Base-by-base conservation (phyloP, 2,888 invertebrate genomes). In the Eilema caniola region DNA sequence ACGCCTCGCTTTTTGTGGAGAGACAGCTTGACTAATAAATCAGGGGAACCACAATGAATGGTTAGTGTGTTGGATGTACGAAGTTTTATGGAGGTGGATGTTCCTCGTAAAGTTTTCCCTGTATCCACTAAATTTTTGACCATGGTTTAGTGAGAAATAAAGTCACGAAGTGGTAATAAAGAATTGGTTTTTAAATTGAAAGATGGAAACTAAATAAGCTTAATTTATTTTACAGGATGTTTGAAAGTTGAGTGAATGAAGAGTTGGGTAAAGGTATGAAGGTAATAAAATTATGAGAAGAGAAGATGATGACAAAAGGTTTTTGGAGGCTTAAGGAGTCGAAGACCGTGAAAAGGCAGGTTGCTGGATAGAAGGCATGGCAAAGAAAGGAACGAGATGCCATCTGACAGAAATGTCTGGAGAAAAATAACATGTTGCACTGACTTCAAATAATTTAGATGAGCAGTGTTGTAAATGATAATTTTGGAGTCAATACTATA, bases 21-120 rank as follows among this genome's bases (percentile, higher is more conserved):
- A 69, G 74, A 79, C 78, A 76, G 75, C 80, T 85, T 77, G 74
- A 73, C 68, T 71, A 81, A 92, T 93, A 93, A 92, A 92, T 93
- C 90, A 90, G 86, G 82, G 76, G 72, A 80, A 80, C 84, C 86
- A 81, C 79, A 80, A 78, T 85, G 85, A 79, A 78, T 85, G 85
- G 86, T 82, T 85, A 82, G 72, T 28, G 41, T 71, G 67, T 70
- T 75, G 73, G 69, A 77, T 62, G 23, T 57, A 71, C 31, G 73
- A 83, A 76, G 47, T 31, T 59, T 57, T 69, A 62, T 62, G 11
- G 61, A 60, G 47, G 41, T 37, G 56, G 67, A 33, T 60, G 37
- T 64, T 47, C 23, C n/a, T 56, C 65, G 33, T 65, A 57, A 66
- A 31, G 24, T 57, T 57, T 37, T 56, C 57, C 61, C 5, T 33